These are phyloP conservation scores for Brachyptera risi DNA, from an alignment of 2,888 invertebrate species.

Conservation along the genomic window DNA sequence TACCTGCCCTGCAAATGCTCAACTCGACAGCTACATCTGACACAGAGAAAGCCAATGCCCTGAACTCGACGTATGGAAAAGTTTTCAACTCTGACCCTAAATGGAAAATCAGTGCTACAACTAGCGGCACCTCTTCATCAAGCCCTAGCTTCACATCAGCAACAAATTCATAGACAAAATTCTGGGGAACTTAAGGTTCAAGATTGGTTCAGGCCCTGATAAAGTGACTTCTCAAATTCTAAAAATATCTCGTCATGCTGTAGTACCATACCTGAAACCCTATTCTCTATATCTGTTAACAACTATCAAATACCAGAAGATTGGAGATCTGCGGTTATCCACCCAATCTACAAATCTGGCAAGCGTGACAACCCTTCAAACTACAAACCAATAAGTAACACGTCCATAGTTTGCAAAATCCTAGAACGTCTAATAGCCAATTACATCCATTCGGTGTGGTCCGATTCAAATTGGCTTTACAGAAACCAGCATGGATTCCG, in stretches of 20 bases:
- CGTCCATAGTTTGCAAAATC: too few relatives aligned
- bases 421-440: constrained; percentile 1
- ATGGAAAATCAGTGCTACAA: neutral
- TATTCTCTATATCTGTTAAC: neutral
- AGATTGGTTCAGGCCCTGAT: neutral
- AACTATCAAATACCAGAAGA: too few relatives aligned
- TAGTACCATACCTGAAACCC: neutral
- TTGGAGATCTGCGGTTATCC: neutral
- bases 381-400: too few relatives aligned
- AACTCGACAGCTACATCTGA: too few relatives aligned
- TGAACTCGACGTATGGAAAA: neutral
- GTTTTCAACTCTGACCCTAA: neutral
- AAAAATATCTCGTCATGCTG: neutral
- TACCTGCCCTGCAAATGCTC: too few relatives aligned
- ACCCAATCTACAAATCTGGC: neutral
- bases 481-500: constrained; percentile 1
- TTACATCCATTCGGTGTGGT: neutral
- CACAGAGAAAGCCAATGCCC: neutral
- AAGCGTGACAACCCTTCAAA: neutral
- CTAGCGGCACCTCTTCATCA: too few relatives aligned
- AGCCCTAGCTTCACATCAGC: neutral
- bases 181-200: too few relatives aligned
- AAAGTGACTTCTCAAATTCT: neutral
- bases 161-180: neutral
- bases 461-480: neutral